These are phyloP conservation scores for Dendrocincla fuliginosa DNA, from an alignment of 2,797 vertebrate genomes.

Conservation along the genomic window DNA sequence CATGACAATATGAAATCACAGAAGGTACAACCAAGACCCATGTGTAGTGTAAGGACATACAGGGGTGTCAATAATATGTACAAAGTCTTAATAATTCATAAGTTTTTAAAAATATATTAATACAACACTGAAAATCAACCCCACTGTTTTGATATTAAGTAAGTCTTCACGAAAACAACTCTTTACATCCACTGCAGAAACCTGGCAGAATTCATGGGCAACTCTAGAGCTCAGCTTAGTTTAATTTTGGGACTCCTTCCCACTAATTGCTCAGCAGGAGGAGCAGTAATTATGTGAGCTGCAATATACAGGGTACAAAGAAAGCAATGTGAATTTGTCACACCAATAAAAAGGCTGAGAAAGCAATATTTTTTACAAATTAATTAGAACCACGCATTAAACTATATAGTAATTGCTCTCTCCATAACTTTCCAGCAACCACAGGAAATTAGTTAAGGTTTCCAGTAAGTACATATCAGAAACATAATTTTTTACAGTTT, in stretches of 20 bases:
- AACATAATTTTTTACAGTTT: neutral
- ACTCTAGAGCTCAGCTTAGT: neutral
- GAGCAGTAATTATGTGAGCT: neutral
- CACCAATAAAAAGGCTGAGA: neutral
- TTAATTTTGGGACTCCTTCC: neutral
- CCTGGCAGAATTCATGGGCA: neutral
- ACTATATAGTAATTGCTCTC: neutral
- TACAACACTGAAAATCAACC: neutral
- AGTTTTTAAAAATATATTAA: neutral
- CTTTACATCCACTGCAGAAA: neutral
- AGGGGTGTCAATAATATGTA: neutral
- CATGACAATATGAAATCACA: neutral
- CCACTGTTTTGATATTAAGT: neutral
- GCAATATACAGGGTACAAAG: neutral
- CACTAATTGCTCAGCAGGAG: constrained; percentile 5
- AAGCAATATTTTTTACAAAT: neutral
- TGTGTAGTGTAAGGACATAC: too few species aligned
- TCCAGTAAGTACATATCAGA: neutral
- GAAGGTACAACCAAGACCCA: neutral
- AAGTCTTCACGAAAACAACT: rapidly evolving
- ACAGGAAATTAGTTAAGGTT: neutral
- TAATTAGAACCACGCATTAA: neutral
- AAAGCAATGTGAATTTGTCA: neutral
- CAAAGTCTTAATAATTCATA: neutral
- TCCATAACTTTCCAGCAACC: neutral